A percentile compares a stretch with the other conserved stretches of the same genome.
Conservation (phyloP, 30 jellyfish, hydroid and myxozoan species). For the Chironex yamaguchii region DNA sequence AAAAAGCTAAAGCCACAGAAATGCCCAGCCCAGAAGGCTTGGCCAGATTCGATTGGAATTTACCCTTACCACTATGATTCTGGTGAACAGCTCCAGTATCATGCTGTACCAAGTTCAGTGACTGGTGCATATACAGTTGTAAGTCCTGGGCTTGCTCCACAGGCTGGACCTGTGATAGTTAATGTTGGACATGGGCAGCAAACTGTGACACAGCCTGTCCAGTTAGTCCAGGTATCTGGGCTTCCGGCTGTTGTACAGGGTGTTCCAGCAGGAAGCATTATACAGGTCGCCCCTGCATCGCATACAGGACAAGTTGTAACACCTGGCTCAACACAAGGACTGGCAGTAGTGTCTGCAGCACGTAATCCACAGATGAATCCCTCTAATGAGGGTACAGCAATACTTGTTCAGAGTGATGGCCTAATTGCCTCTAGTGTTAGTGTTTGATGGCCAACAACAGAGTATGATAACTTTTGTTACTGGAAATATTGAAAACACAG, state of each 20-base stretch:
- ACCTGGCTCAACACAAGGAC: background rate
- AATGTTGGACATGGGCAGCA: slow-evolving; percentile 71
- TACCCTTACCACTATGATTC: slow-evolving; percentile 65
- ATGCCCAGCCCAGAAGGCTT: slow-evolving; percentile 94
- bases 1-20: slow-evolving; percentile 90
- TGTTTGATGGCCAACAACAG: too few relatives aligned
- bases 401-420: background rate
- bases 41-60: slow-evolving; percentile 97
- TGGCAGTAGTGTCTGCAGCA: background rate
- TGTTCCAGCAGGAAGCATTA: slow-evolving; percentile 70
- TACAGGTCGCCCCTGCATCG: slow-evolving; percentile 81
- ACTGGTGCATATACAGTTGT: slow-evolving; percentile 84
- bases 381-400: background rate
- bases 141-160: slow-evolving; percentile 78
- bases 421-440: background rate
- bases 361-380: background rate
- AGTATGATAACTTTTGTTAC: too few relatives aligned
- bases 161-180: slow-evolving; percentile 66
- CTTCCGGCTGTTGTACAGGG: slow-evolving; percentile 87
- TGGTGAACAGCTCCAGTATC: slow-evolving; percentile 66
- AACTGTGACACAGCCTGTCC: slow-evolving; percentile 73
- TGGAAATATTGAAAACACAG: too few relatives aligned
- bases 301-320: slow-evolving; percentile 13
- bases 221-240: slow-evolving; percentile 78
- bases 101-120: slow-evolving; percentile 47